Evolutionary conservation across 1,140 invertebrate species (phyloP), one percentile per base, ranked within the genome.

Genomic region (Spodoptera frugiperda): DNA sequence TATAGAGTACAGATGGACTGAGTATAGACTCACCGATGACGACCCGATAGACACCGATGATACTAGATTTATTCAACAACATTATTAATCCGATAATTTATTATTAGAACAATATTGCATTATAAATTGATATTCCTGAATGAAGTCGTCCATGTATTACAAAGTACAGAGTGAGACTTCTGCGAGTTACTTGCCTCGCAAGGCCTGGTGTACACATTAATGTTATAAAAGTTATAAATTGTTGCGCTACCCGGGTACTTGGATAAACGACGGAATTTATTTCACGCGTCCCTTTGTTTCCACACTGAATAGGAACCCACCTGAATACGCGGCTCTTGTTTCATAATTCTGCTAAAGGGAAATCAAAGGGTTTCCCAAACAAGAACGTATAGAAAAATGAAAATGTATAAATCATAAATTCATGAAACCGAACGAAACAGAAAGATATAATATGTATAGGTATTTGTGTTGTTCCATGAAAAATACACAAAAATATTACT

Each of bases 141-240:
- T 25, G 5, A 3, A 25, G 5, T 25, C 25, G 25, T 0, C 5
- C 25, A 25, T 1, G 21, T 25, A 3, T 25, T 25, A 3, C 21
- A 3, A 2, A 25, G 21, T 25, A 25, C 21, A 25, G 25, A 15
- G 12, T 19, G 63, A 0, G 17, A 19, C 63, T 67, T 49, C 63
- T 67, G 63, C 44, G 44, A 25, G 11, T 49, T 67, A 67, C 25
- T 63, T 63, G 44, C 44, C n/a, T 17, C 48, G 14, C 14, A 25
- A 10, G 17, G 63, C 19, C 6, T 12, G 39, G 12, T 17, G 53
- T 39, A 72, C 33, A 54, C 53, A 39, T 39, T 39, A 70, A 70
- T 70, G 67, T 53, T 72, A 72, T 25, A 72, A 71, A 72, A 72
- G 70, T 72, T 72, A 72, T 72, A 72, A 72, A 72, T 72, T 72